These are phyloP conservation scores for Oryzias javanicus DNA, from an alignment of 2,113 vertebrate species.

Conservation along the genomic window DNA sequence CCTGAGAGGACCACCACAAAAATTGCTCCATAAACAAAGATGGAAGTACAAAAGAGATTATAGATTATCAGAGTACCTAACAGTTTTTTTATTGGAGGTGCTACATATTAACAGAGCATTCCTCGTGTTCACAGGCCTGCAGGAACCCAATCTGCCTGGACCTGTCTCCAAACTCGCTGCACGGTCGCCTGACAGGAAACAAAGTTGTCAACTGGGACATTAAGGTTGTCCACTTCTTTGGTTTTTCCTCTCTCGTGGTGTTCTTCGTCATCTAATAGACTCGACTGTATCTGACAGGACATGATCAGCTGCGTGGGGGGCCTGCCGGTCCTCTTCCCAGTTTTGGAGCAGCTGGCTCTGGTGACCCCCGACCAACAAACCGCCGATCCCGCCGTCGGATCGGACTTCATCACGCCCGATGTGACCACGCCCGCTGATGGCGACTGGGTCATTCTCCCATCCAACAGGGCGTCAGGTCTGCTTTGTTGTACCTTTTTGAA, in stretches of 20 bases:
- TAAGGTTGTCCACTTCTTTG: slow-evolving; percentile 78
- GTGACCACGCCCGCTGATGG: slow-evolving; percentile 83
- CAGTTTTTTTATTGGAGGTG: background rate
- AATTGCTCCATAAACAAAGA: background rate
- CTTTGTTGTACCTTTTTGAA: background rate
- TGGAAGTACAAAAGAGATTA: background rate
- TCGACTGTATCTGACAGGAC: slow-evolving; percentile 75
- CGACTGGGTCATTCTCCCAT: slow-evolving; percentile 87
- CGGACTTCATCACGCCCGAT: slow-evolving; percentile 79
- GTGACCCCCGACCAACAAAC: slow-evolving; percentile 75
- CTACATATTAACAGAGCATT: background rate
- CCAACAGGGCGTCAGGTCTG: slow-evolving; percentile 91
- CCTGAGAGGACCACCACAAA: too few species aligned
- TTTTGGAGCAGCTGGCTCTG: slow-evolving; percentile 88
- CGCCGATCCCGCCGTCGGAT: slow-evolving; percentile 57
- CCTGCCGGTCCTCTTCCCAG: slow-evolving; percentile 86
- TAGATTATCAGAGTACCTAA: too few species aligned
- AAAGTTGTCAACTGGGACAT: slow-evolving; percentile 98
- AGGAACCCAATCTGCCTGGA: slow-evolving; percentile 94
- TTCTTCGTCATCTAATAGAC: too few species aligned
- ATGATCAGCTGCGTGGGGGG: slow-evolving; percentile 95
- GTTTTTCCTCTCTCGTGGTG: too few species aligned
- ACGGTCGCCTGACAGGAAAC: slow-evolving; percentile 96
- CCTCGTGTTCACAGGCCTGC: slow-evolving; percentile 81
- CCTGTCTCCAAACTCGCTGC: slow-evolving; percentile 88